Evolutionary conservation across 2,797 vertebrate species (phyloP), one percentile per base, ranked within the genome.

Genomic region (Sebastes variabilis): DNA sequence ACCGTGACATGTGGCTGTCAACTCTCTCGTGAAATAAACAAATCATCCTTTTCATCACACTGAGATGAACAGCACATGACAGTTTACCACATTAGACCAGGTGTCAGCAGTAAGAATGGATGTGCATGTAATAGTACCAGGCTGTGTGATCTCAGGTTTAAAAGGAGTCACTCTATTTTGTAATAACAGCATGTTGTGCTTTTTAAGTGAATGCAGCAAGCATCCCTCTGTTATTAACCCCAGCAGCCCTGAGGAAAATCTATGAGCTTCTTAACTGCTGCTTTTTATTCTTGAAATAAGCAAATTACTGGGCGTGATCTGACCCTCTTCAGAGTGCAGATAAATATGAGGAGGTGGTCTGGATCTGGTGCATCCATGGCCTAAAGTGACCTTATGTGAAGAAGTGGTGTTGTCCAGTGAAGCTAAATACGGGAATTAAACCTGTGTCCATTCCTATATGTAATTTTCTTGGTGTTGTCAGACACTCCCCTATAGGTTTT

Each of bases 171-270:
- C 24, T 81, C 10, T 16, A 82, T 72, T 76, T 36, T 20, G 42
- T 81, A 83, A 87, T 79, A 83, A 81, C 49, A 46, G 38, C 38
- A 7, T 70, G 34, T 54, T 49, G 38, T 66, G 12, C 2, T 78
- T 74, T 79, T 79, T 69, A 80, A 61, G 58, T 49, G 49, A 72
- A 71, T 64, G 81, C 88, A 75, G 64, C 24, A 78, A 72, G 30
- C 60, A 77, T 82, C 64, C 32, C 74, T 22, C 42, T 77, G 67
- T 75, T 91, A 85, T 91, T 88, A 93, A 72, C 86, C 70, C 75
- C 52, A 61, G 79, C 5, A 66, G 46, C 46, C 75, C 36, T 58
- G 11, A 80, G 36, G 52, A 78, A 87, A 81, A 71, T 77, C 38
- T 29, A 68, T 38, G 65, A 73, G 72, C 42, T 34, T 82, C 24